A percentile compares a stretch with the other conserved stretches of the same genome.
Conservation (phyloP, 2,797 vertebrate genomes). For the Garrulus glandarius region DNA sequence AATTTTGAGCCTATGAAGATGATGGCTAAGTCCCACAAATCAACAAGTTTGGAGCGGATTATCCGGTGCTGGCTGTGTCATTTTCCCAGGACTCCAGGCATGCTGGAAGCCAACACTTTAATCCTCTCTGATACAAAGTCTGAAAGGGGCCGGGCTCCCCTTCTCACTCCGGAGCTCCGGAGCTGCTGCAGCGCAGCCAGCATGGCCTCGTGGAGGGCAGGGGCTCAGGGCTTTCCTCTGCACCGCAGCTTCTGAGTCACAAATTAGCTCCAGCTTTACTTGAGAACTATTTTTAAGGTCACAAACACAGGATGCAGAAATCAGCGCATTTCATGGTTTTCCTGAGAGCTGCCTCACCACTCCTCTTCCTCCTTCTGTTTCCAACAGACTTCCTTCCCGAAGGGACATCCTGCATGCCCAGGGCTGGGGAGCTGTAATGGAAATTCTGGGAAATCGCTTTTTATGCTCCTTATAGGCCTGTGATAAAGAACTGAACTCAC, state of each 20-base stretch:
- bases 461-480: not conserved
- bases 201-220: not conserved
- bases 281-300: conserved; percentile 58
- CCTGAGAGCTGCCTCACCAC: conserved; percentile 59
- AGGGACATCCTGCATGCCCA: conserved; percentile 25
- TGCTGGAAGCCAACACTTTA: conserved; percentile 43
- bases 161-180: not conserved
- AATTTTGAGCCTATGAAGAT: conserved; percentile 49
- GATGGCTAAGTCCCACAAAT: conserved; percentile 52
- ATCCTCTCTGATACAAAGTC: conserved; percentile 10
- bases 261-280: conserved; percentile 4
- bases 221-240: conserved; percentile 3
- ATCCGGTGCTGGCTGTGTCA: conserved; percentile 47
- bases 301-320: conserved; percentile 66
- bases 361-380: conserved; percentile 69
- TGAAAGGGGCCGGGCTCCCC: not conserved
- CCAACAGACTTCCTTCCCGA: conserved; percentile 66
- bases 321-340: conserved; percentile 40
- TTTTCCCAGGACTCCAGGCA: conserved; percentile 67
- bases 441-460: not conserved
- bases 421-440: conserved; percentile 2
- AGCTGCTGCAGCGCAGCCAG: not conserved
- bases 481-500: not conserved
- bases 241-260: not conserved
- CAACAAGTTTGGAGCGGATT: conserved; percentile 64